phyloP scores from a whole-genome alignment of 2,888 invertebrate species.

The Diarsia rubi region DNA sequence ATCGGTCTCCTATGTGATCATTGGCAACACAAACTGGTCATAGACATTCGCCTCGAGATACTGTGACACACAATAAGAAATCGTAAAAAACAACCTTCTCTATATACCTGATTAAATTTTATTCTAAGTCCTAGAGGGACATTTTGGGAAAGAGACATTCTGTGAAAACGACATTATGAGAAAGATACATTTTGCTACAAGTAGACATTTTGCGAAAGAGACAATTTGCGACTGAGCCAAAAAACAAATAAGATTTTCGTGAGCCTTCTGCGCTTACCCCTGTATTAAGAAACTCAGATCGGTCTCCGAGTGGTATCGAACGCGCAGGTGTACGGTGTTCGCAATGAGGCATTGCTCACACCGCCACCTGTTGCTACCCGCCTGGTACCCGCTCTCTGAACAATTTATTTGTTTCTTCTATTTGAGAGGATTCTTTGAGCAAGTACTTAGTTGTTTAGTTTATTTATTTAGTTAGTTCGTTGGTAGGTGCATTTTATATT shows the following conservation, averaged over 20 bases:
- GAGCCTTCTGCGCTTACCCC: conserved; percentile 21
- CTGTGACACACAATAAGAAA: too few species aligned
- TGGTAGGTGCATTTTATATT: conserved; percentile 18
- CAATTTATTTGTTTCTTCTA: conserved; percentile 59
- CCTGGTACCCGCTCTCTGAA: conserved; percentile 49
- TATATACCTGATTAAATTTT: too few species aligned
- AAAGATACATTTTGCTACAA: too few species aligned
- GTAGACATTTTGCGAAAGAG: too few species aligned
- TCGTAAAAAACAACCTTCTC: too few species aligned
- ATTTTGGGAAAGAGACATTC: too few species aligned
- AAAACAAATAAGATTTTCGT: background rate
- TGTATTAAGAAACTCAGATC: conserved; percentile 41
- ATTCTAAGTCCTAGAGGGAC: too few species aligned
- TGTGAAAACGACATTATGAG: too few species aligned
- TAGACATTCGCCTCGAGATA: too few species aligned
- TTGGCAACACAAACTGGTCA: too few species aligned
- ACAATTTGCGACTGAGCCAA: too few species aligned
- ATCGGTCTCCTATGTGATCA: too few species aligned
- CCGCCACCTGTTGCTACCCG: conserved; percentile 64
- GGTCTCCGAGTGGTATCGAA: conserved; percentile 59
- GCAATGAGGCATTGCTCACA: conserved; percentile 56
- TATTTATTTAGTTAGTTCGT: conserved; percentile 30
- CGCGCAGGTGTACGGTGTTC: conserved; percentile 59
- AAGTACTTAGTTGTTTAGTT: conserved; percentile 27
- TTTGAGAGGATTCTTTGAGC: conserved; percentile 40